Conservation (phyloP, 2,888 invertebrate species). For the Netelia melanura region DNA sequence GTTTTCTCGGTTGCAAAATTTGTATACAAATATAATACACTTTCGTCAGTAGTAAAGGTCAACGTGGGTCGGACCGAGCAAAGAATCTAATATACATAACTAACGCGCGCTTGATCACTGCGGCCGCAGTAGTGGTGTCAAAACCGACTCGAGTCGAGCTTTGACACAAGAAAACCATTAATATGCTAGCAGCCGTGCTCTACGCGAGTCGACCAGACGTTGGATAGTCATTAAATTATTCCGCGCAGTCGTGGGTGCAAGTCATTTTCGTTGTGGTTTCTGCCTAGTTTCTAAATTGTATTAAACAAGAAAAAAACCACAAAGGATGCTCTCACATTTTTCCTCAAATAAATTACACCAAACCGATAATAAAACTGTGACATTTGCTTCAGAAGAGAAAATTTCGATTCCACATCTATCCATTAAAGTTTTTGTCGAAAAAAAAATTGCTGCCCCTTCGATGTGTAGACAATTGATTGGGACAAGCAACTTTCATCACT, state of each 20-base stretch:
- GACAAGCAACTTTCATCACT: too few relatives aligned
- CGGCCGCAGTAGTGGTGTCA: neutral
- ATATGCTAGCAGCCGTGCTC: conserved; percentile 9
- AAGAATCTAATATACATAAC: conserved; percentile 34
- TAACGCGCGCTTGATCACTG: conserved; percentile 22
- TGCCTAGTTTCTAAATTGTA: neutral
- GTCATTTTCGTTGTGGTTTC: conserved; percentile 32
- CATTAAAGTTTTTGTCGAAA: too few relatives aligned
- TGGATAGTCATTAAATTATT: conserved; percentile 37
- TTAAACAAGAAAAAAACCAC: neutral
- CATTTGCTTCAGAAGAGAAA: too few relatives aligned
- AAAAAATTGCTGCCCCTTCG: too few relatives aligned
- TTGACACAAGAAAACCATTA: conserved; percentile 32
- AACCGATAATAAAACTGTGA: too few relatives aligned
- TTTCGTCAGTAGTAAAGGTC: conserved; percentile 39
- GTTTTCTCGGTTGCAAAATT: conserved; percentile 8
- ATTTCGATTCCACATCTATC: too few relatives aligned
- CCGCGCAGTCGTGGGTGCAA: neutral
- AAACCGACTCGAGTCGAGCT: conserved; percentile 12
- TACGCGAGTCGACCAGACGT: conserved; percentile 16
- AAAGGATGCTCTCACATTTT: neutral
- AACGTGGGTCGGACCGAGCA: conserved; percentile 28
- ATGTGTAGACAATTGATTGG: too few relatives aligned
- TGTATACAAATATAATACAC: conserved; percentile 10
- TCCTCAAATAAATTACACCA: too few relatives aligned